Evolutionary conservation across 2,113 vertebrate genomes (phyloP), one percentile per base, ranked within the genome.

Genomic region (Carettochelys insculpta): DNA sequence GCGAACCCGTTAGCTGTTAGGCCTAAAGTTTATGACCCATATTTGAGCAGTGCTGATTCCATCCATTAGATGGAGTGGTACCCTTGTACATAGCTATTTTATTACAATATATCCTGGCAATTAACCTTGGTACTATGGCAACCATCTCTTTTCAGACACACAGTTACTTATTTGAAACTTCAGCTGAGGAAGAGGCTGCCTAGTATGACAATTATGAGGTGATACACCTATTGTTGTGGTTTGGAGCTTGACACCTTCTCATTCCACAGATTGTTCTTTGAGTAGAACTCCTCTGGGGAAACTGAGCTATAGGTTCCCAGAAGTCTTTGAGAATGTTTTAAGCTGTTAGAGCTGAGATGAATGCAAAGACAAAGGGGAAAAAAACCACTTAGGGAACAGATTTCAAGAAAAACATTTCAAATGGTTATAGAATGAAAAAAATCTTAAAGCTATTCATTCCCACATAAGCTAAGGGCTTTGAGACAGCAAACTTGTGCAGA

Each of bases 271-370:
- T 68, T 43, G 75, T 81, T 80, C 77, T 80, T 88, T 53, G 20
- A 1, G 0, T 47, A 87, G 86, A 88, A 4, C 6, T 93, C 41
- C 80, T 50, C 83, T 4, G 2, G 17, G 54, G 24, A 4, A 45
- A 89, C 56, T 51, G 56, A 92, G 34, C 52, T 88, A 1, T 77
- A 91, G n/a, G 83, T 91, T 92, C 86, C 90, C 93, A 92, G 56
- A 90, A 89, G 77, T 41, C 65, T 85, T 68, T 78, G 77, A 78
- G 53, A 83, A 51, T 19, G 43, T 90, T 89, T 87, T 83, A 83
- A 91, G 38, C 68, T 94, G 94, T 80, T 12, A 52, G 77, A 77
- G 52, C 50, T 50, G n/a, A 86, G 86, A 95, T 77, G 91, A 95
- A 90, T 80, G 80, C 85, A 91, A n/a, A n/a, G n/a, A n/a, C n/a